Conservation (phyloP, 2,797 vertebrate genomes). For the Poeciliopsis paucimaculata region DNA sequence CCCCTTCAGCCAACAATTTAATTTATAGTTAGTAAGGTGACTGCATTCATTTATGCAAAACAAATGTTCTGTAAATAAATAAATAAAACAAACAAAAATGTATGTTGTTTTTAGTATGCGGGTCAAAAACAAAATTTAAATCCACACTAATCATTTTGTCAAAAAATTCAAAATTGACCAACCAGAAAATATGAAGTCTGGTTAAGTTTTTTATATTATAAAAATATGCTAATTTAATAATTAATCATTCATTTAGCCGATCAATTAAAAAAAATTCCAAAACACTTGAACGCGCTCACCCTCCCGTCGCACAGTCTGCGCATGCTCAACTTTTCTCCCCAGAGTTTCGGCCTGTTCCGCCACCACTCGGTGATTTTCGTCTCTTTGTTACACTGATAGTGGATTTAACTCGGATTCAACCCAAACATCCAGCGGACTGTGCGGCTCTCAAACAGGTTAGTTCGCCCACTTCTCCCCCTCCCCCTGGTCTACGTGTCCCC, state of each 20-base stretch:
- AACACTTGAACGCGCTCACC: constrained; percentile 36
- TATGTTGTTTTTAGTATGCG: no score
- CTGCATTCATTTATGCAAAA: neutral
- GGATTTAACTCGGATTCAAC: constrained; percentile 85
- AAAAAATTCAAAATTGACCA: neutral
- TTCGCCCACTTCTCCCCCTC: constrained; percentile 48
- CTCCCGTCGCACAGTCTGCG: constrained; percentile 61
- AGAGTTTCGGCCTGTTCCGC: constrained; percentile 89
- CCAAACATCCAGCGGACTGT: constrained; percentile 77
- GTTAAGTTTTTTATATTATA: neutral
- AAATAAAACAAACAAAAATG: no score
- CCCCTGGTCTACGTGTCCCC: constrained; percentile 12
- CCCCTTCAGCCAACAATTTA: neutral
- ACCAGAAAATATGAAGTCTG: neutral
- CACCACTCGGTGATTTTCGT: constrained; percentile 94
- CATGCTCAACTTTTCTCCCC: constrained; percentile 81
- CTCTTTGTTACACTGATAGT: constrained; percentile 97
- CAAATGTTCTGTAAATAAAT: neutral
- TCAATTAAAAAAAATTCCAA: constrained; percentile 34
- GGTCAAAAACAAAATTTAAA: neutral
- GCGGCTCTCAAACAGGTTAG: constrained; percentile 80
- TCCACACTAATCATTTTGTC: neutral
- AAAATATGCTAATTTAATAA: constrained; percentile 25
- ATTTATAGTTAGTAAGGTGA: neutral
- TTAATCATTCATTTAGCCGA: constrained; percentile 47